A percentile compares a stretch with the other conserved stretches of the same genome.
Evolutionary conservation across 1,140 invertebrate genomes (phyloP).

Genomic region (Sarcophaga bullata): DNA sequence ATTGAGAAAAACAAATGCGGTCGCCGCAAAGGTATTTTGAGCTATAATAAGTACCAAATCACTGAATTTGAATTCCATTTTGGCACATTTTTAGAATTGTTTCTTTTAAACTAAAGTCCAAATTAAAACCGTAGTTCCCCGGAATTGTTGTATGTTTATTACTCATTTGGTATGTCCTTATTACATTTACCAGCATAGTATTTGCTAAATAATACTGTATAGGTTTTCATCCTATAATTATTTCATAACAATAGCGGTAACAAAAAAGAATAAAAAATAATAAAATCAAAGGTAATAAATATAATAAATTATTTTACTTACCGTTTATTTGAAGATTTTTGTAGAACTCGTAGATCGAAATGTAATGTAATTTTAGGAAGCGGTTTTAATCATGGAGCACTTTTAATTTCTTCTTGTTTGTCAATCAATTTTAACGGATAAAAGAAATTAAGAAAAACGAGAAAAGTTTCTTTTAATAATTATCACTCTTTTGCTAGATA

Average conservation of each 20-base stretch:
- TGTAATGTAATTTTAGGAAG: background rate
- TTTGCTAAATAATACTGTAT: no score
- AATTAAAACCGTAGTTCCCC: no score
- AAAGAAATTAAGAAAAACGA: background rate
- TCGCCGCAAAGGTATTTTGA: no score
- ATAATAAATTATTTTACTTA: background rate
- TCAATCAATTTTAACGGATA: background rate
- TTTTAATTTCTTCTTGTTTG: slow-evolving; percentile 16
- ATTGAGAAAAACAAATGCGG: no score
- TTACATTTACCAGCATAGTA: no score
- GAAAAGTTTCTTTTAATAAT: slow-evolving; percentile 34
- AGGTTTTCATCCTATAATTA: background rate
- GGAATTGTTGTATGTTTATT: no score
- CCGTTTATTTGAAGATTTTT: background rate
- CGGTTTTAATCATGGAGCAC: background rate
- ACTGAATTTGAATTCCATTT: no score
- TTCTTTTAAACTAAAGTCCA: no score
- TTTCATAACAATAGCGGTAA: background rate
- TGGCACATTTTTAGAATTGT: no score
- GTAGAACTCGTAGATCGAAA: background rate
- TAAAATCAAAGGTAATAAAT: no score
- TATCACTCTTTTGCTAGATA: slow-evolving; percentile 31
- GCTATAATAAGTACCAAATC: no score
- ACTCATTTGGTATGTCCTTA: no score
- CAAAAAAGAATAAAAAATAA: background rate